Evolutionary conservation across 2,113 vertebrate genomes (phyloP), one percentile per base, ranked within the genome.

Genomic region (Calypte anna): DNA sequence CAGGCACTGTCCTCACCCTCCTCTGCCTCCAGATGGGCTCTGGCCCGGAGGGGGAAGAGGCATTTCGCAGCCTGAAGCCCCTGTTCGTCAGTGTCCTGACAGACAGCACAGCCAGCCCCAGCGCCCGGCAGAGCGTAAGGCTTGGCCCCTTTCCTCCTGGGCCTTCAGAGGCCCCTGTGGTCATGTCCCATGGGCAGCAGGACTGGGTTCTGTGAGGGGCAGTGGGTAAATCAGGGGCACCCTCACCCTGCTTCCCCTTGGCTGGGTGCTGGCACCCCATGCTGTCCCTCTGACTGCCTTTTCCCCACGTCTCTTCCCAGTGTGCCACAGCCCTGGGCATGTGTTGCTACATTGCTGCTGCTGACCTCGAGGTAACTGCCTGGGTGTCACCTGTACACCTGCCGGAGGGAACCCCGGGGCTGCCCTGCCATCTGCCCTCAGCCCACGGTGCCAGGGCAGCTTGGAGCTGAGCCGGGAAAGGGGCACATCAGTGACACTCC

Each of bases 1-100:
- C 99, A 0, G 98, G 98, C 55, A 97, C 97, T 0, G 96, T 99
- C 54, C 98, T 98, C 31, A 95, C 98, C 44, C 98, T 99, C 92
- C 98, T 99, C 73, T 99, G 99, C 68, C 97, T 99, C 92, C 99
- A 99, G 98, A 97, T 99, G 94, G 99, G 99, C n/a, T 98, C 98
- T 0, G 98, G 98, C 40, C 95, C 97, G 0, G 98, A 99, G 93
- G 98, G 98, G 0, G 99, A 99, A 91, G 99, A 99, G 89, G 91
- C 98, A 44, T 99, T 99, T 81, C 98, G 94, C 92, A 97, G 97
- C 74, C 97, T 99, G 63, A 97, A 98, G 59, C 99, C 98, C 14
- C 74, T 99, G 64, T 98, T 99, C 9, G 43, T 98, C 82, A 96
- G 97, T 30, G 86, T 99, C 94, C 97, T 99, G 55, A 98, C 93